Base-by-base conservation (phyloP, 2,888 invertebrate genomes). In the Zygothrica quintamaculata region DNA sequence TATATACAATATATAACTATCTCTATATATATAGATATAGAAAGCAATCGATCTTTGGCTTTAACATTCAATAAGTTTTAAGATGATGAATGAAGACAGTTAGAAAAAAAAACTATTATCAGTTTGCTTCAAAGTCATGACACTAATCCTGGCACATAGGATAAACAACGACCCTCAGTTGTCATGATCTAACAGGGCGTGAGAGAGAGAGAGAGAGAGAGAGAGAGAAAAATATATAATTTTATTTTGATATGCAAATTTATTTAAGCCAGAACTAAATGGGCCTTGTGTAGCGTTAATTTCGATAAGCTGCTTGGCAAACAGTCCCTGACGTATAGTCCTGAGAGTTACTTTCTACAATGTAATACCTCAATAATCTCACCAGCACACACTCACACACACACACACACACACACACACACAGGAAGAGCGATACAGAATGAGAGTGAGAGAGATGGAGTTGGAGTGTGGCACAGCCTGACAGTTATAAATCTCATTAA, bases 401-500 rank as follows among this genome's bases (percentile, higher is more conserved):
- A 46, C 15, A 36, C 37, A 9, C 46, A 52, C 3, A 9, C 33
- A 36, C 9, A 34, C n/a, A 6, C 18, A 4, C 25, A 18, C 18
- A 16, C 26, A 9, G n/a, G n/a, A 13, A 56, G 43, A 36, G 62
- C 51, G 42, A 67, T n/a, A n/a, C n/a, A n/a, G n/a, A n/a, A n/a
- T n/a, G n/a, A n/a, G n/a, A n/a, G n/a, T n/a, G n/a, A n/a, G n/a
- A n/a, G n/a, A n/a, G n/a, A n/a, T n/a, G n/a, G n/a, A n/a, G n/a
- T n/a, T n/a, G n/a, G n/a, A n/a, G n/a, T n/a, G n/a, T 59, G 44
- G 51, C 61, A 51, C 52, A 58, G 65, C 46, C 64, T 70, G 86
- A 72, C 86, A 84, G 84, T 80, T 80, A 70, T 78, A 84, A 86
- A 84, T 84, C 84, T 84, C 86, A 84, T 84, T 86, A 86, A 84